A percentile compares a stretch with the other conserved stretches of the same genome.
phyloP scores from a whole-genome alignment of 2,888 invertebrate genomes.

The Ditula angustiorana region DNA sequence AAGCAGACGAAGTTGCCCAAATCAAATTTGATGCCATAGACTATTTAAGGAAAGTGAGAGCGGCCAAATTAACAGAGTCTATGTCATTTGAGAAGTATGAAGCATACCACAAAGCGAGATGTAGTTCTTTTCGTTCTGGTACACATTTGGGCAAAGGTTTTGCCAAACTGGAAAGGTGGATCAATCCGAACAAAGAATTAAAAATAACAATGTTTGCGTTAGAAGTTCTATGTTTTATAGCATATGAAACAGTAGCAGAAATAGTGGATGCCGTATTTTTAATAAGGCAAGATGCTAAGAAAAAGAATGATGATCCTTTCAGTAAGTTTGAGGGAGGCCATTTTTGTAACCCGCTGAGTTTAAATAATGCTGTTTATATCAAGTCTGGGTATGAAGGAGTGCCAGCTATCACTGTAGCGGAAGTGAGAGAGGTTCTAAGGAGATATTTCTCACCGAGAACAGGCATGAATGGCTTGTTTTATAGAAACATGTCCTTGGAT shows the following conservation, averaged over 20 bases:
- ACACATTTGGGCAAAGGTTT: conserved; percentile 82
- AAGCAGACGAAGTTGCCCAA: conserved; percentile 83
- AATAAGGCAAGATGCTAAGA: conserved; percentile 91
- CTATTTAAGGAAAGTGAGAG: conserved; percentile 85
- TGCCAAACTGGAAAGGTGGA: conserved; percentile 86
- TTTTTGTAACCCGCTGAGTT: conserved; percentile 87
- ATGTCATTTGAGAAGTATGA: conserved; percentile 87
- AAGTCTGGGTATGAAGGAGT: conserved; percentile 88
- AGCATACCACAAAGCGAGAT: conserved; percentile 92
- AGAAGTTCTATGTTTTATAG: conserved; percentile 93
- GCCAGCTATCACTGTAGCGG: conserved; percentile 90
- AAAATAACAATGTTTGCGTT: conserved; percentile 87
- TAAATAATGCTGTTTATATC: conserved; percentile 83
- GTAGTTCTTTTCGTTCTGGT: conserved; percentile 88
- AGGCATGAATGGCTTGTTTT: conserved; percentile 83
- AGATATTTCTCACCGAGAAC: conserved; percentile 88
- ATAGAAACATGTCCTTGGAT: conserved; percentile 77
- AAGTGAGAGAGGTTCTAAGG: conserved; percentile 93
- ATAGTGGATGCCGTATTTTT: conserved; percentile 94
- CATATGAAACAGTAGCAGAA: conserved; percentile 96
- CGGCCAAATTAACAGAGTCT: conserved; percentile 83
- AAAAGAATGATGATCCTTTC: conserved; percentile 88
- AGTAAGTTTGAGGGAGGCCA: conserved; percentile 87
- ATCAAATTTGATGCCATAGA: conserved; percentile 84
- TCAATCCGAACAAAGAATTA: conserved; percentile 87